A percentile compares a stretch with the other conserved stretches of the same genome.
These are phyloP conservation scores for Shinisaurus crocodilurus DNA, from an alignment of 2,113 vertebrate genomes.

Conservation along the genomic window DNA sequence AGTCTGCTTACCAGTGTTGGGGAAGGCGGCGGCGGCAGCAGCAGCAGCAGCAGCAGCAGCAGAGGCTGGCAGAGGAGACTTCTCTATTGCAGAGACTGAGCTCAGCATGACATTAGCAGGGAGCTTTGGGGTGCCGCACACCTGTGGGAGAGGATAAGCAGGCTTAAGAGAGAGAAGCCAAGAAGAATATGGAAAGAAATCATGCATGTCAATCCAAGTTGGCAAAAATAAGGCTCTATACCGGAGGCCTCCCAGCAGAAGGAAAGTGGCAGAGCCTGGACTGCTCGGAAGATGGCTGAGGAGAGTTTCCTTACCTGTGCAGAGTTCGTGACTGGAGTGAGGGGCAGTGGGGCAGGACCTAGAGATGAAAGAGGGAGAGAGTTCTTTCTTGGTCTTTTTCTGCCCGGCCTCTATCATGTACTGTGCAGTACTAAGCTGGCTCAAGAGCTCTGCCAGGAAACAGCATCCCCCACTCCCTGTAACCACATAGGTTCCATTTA, in stretches of 20 bases:
- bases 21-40: neutral
- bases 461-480: neutral
- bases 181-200: neutral
- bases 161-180: neutral
- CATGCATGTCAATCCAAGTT: neutral
- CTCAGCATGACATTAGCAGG: neutral
- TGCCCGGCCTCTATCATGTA: neutral
- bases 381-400: neutral
- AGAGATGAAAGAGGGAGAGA: neutral
- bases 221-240: neutral
- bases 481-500: neutral
- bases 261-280: neutral
- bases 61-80: neutral
- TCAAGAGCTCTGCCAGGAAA: neutral
- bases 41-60: too few relatives aligned
- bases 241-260: neutral
- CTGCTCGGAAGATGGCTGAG: neutral
- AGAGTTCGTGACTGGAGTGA: slow-evolving; percentile 7
- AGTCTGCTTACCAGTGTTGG: neutral
- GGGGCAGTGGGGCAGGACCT: slow-evolving; percentile 13
- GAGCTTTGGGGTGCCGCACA: neutral
- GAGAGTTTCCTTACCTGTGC: slow-evolving; percentile 18
- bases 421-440: neutral
- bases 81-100: neutral
- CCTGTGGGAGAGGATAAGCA: neutral